Base-by-base conservation (phyloP, 2,797 vertebrate genomes). In the Helicolenus hilgendorfi region DNA sequence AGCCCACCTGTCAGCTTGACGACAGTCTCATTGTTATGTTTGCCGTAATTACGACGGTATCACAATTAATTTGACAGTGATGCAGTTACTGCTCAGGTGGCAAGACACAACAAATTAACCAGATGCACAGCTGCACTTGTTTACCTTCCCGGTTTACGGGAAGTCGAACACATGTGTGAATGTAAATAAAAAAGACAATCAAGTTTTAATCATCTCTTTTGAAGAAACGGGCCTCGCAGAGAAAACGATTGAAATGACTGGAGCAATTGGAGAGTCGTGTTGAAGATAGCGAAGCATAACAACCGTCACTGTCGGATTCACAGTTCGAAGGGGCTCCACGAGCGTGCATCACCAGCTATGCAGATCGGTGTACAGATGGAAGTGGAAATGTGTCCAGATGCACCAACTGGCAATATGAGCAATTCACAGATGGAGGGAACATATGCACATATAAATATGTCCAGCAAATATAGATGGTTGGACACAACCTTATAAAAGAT, bases 401-500 rank as follows among this genome's bases (percentile, higher is more conserved):
- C 58, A 83, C 63, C 26, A 59, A 8, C 24, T 31, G 60, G 56
- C 79, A 60, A 13, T 68, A 60, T 5, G 31, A 77, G 58, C 29
- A n/a, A 53, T 59, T 68, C 80, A 60, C 86, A 93, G 89, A 90
- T 80, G 84, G 84, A 85, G 68, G 4, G 38, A 29, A 18, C 84
- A 90, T 88, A 87, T 90, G 78, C 18, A 72, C 45, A 75, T 55
- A 11, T 53, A 73, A 76, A 53, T 31, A 55, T 68, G 72, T 60
- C 38, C 20, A 22, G 31, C 11, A 26, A 56, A 18, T 76, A 1
- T 29, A 29, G 11, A 70, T 7, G 15, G 18, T 26, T 55, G 14
- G 35, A 22, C 3, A 8, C 7, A 11, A 9, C 15, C 70, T 65
- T 49, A 14, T 38, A 11, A 76, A 77, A 72, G 22, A 15, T 26